Conservation (phyloP, 2,888 invertebrate species). For the Belgica antarctica region DNA sequence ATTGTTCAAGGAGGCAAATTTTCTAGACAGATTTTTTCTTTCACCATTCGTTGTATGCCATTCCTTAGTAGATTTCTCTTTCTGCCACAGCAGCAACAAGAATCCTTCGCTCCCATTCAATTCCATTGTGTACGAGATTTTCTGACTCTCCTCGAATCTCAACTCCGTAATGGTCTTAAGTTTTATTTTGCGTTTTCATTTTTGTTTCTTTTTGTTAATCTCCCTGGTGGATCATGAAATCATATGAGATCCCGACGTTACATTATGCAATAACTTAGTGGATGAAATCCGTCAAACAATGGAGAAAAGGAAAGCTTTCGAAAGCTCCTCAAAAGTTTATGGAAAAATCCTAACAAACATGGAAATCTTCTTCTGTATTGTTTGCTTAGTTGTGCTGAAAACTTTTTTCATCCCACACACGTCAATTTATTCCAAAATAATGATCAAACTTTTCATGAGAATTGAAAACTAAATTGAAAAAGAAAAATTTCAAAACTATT, state of each 20-base stretch:
- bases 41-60: neutral
- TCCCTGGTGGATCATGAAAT: neutral
- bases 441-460: constrained; percentile 6
- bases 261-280: neutral
- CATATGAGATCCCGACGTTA: no score
- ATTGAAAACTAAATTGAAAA: constrained; percentile 11
- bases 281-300: neutral
- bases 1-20: constrained; percentile 7
- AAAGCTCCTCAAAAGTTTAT: neutral
- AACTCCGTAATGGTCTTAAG: neutral
- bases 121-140: neutral
- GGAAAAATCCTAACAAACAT: neutral
- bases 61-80: neutral
- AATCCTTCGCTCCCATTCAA: neutral
- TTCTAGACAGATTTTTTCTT: constrained; percentile 15
- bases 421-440: constrained; percentile 15
- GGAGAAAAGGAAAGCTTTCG: no score
- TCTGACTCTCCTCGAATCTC: neutral
- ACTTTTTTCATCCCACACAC: constrained; percentile 3
- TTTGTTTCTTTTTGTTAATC: neutral
- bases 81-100: neutral
- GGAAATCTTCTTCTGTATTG: neutral
- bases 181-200: neutral
- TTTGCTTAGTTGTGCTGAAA: neutral
- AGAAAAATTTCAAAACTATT: neutral